Evolutionary conservation across 2,113 vertebrate genomes (phyloP), one percentile per base, ranked within the genome.

Genomic region (Pteropus alecto): DNA sequence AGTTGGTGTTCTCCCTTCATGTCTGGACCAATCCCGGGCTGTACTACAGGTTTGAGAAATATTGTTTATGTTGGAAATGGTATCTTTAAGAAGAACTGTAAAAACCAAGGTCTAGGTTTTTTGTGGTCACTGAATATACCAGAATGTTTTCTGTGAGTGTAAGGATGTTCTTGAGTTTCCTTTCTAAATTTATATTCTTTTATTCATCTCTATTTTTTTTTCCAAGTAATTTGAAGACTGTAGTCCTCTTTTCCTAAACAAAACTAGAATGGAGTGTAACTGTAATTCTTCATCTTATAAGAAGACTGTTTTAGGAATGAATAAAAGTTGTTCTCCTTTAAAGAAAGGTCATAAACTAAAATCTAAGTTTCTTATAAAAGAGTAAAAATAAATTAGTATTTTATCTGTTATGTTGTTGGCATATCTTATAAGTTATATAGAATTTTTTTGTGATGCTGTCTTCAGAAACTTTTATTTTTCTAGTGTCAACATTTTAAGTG

Each of bases 21-120:
- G 48, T 92, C 82, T 95, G 77, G 19, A 92, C 58, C 54, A 92
- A n/a, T 79, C 91, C 92, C 3, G 15, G 71, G 77, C 83, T 85
- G 56, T 63, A 51, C 67, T 91, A 33, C 38, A 60, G 88, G 79
- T 74, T 92, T 95, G 93, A 94, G 95, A 95, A 98, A 94, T 91
- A 88, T 2, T 84, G 82, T 96, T 96, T 97, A 78, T 97, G 74
- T 96, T 97, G 97, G 94, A 98, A 97, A 91, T 83, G 78, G 68
- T 94, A 54, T 61, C 76, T 73, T 95, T 95, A 89, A 96, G 89
- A 96, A 81, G 89, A 95, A 85, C 87, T 38, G 43, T 96, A 84
- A 96, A 96, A 97, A 95, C 93, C 88, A 94, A 97, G 82, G 58
- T 96, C 93, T 96, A 89, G 86, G 58, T 90, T 94, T 87, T 79